phyloP scores from a whole-genome alignment of 2,888 invertebrate genomes.

The Lasius platythorax region DNA sequence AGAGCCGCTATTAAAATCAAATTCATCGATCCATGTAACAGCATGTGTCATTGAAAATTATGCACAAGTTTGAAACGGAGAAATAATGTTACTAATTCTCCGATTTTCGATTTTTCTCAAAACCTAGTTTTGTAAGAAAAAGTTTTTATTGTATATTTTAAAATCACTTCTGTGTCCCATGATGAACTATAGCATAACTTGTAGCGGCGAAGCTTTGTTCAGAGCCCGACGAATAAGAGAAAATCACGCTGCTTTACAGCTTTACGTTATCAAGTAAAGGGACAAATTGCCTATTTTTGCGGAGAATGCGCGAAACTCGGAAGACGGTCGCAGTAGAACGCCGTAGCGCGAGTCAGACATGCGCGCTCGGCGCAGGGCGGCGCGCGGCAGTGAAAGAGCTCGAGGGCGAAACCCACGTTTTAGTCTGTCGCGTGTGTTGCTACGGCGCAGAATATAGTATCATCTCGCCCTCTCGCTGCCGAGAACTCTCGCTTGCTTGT shows the following conservation, averaged over 20 bases:
- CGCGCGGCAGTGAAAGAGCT: conserved; percentile 72
- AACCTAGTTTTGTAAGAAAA: conserved; percentile 8
- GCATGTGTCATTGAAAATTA: neutral
- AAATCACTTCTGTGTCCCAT: neutral
- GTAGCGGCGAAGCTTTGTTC: neutral
- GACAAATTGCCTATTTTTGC: conserved; percentile 41
- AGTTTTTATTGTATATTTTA: neutral
- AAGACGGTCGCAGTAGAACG: conserved; percentile 70
- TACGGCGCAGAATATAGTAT: conserved; percentile 67
- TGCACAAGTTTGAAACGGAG: neutral
- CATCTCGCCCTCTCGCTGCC: neutral
- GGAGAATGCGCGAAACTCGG: conserved; percentile 18
- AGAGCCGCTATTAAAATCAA: neutral
- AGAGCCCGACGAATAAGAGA: neutral
- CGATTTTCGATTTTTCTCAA: neutral
- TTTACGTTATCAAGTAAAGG: conserved; percentile 17
- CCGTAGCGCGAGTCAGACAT: conserved; percentile 78
- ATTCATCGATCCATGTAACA: neutral
- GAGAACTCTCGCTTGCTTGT: neutral
- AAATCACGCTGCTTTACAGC: conserved; percentile 5
- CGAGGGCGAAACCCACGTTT: conserved; percentile 75
- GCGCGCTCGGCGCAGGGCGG: conserved; percentile 72
- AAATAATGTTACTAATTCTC: neutral
- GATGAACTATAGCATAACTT: neutral
- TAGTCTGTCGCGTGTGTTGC: conserved; percentile 79